phyloP scores from a whole-genome alignment of 2,113 vertebrate genomes.

The Elgaria multicarinata region DNA sequence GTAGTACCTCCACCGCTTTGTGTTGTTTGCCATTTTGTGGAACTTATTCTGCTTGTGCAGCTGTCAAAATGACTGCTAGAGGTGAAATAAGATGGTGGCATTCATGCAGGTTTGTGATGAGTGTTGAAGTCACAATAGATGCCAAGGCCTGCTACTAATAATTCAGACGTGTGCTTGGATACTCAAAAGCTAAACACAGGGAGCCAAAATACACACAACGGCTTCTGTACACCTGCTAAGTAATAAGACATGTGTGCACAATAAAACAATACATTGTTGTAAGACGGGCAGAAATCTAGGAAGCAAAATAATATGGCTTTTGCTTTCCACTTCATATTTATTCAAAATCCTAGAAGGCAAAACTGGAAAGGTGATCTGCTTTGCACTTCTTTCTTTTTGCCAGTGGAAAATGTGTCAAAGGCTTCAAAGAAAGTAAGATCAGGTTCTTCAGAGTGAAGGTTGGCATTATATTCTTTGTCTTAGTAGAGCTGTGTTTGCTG shows the following conservation, averaged over 20 bases:
- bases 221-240: too few species aligned
- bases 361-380: background rate
- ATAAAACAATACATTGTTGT: background rate
- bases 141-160: background rate
- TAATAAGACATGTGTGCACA: background rate
- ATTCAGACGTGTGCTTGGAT: background rate
- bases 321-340: background rate
- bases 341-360: background rate
- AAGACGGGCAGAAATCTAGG: background rate
- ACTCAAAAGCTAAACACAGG: background rate
- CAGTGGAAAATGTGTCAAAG: background rate
- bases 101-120: background rate
- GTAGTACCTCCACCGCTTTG: too few species aligned
- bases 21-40: background rate
- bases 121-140: background rate
- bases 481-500: background rate
- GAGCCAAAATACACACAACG: background rate
- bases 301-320: background rate
- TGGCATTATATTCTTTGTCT: background rate
- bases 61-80: background rate
- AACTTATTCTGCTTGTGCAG: background rate
- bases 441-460: conserved; percentile 5
- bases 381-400: background rate
- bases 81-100: background rate
- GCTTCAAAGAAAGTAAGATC: background rate